Base-by-base conservation (phyloP, 2,888 invertebrate genomes). In the Microdon myrmicae region DNA sequence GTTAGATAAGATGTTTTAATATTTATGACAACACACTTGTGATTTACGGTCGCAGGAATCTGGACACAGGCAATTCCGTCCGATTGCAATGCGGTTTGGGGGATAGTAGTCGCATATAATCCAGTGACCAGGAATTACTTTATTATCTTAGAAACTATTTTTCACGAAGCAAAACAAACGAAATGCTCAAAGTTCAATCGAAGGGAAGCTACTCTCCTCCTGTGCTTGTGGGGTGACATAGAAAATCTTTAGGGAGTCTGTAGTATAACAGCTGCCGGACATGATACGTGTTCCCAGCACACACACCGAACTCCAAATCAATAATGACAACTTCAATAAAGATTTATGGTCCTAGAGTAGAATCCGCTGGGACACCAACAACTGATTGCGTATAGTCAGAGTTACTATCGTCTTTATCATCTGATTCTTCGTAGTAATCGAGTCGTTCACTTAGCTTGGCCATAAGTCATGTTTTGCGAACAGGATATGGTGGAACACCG, bases 1-100 rank as follows among this genome's bases (percentile, higher is more conserved):
- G 56, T 58, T 68, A 74, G 77, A 78, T 77, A 78, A 78, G 76
- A 77, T 78, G 74, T 73, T 78, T 78, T 78, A 79, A 79, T 79
- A 79, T 79, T 79, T 79, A 79, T 79, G 79, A 78, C 78, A 78
- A 72, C 71, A 51, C 31, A 68, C 68, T 68, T 68, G 68, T 71
- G 69, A 67, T 70, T 67, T 58, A 45, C 61, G 53, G 51, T 47
- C 43, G 32, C 38, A 29, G 44, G 73, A 75, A 76, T 76, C 75
- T 70, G 71, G 69, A 70, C 71, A 67, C 64, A 66, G 68, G 68
- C 76, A 76, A 78, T 75, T 76, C 72, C 72, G 71, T 72, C 73
- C 74, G 69, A 37, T 10, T 16, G 12, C 6, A 10, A 17, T 35
- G 6, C 22, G 19, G 37, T 9, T 23, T 23, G 23, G 28, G 19